A percentile compares a stretch with the other conserved stretches of the same genome.
These are phyloP conservation scores for Melanotaenia pygmaea DNA, from an alignment of 2,797 vertebrate genomes.

Conservation along the genomic window DNA sequence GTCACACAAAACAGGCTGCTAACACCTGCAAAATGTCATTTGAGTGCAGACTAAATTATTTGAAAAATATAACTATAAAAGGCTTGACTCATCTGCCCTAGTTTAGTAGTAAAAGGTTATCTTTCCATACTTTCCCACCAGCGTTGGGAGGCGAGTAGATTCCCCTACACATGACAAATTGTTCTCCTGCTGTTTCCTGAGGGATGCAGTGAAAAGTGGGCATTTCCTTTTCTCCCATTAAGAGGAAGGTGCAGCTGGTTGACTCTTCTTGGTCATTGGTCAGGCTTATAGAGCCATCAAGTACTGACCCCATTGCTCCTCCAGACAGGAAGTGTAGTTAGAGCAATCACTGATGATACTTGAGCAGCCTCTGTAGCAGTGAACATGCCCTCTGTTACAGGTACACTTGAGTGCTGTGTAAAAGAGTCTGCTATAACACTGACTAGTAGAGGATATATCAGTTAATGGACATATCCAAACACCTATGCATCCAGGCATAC, in stretches of 20 bases:
- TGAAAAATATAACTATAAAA: background rate
- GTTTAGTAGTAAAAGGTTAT: constrained; percentile 32
- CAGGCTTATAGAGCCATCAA: constrained; percentile 30
- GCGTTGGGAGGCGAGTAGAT: constrained; percentile 12
- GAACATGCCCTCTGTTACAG: constrained; percentile 26
- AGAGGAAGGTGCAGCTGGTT: constrained; percentile 27
- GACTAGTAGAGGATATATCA: constrained; percentile 6
- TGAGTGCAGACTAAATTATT: background rate
- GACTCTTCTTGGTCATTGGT: constrained; percentile 40
- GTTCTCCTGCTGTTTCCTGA: constrained; percentile 35
- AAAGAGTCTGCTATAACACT: constrained; percentile 4
- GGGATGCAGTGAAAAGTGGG: constrained; percentile 31
- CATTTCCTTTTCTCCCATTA: constrained; percentile 33
- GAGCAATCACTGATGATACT: constrained; percentile 29
- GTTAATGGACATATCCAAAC: constrained; percentile 6
- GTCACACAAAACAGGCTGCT: background rate
- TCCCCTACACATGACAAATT: constrained; percentile 40
- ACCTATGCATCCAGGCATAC: background rate
- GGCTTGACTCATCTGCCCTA: constrained; percentile 20
- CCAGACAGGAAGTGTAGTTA: constrained; percentile 17
- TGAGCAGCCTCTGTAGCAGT: constrained; percentile 22
- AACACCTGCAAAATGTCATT: background rate
- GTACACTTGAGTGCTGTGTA: constrained; percentile 15
- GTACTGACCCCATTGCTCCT: constrained; percentile 25
- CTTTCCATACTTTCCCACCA: constrained; percentile 38